These are phyloP conservation scores for Noctua fimbriata DNA, from an alignment of 2,888 invertebrate genomes.

Conservation along the genomic window DNA sequence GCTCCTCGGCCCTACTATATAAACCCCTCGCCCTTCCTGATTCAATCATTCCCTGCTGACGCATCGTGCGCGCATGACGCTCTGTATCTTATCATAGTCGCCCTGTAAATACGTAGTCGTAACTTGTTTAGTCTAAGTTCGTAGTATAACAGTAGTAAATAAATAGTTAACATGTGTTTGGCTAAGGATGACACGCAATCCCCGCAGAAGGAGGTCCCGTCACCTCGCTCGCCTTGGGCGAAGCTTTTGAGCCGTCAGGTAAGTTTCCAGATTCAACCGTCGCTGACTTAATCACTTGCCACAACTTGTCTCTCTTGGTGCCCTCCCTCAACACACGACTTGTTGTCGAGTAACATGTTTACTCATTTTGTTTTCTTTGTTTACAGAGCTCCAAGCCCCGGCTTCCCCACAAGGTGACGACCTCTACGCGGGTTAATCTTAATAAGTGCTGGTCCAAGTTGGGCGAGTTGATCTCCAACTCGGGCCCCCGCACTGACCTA, in stretches of 20 bases:
- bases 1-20: slow-evolving; percentile 79
- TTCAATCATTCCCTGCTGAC: slow-evolving; percentile 87
- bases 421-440: slow-evolving; percentile 91
- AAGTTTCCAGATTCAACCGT: slow-evolving; percentile 68
- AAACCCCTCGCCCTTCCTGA: slow-evolving; percentile 85
- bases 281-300: not conserved
- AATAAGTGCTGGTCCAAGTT: slow-evolving; percentile 92
- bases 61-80: slow-evolving; percentile 84
- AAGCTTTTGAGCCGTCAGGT: slow-evolving; percentile 90
- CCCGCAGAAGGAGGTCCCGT: slow-evolving; percentile 83
- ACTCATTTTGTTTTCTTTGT: slow-evolving; percentile 72
- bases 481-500: slow-evolving; percentile 85
- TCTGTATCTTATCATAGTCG: slow-evolving; percentile 73
- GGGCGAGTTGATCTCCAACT: slow-evolving; percentile 89
- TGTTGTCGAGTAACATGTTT: slow-evolving; percentile 25
- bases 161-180: slow-evolving; percentile 88
- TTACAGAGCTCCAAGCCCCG: slow-evolving; percentile 90
- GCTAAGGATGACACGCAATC: slow-evolving; percentile 87
- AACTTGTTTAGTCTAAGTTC: slow-evolving; percentile 79
- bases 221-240: slow-evolving; percentile 90
- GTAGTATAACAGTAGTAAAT: slow-evolving; percentile 76
- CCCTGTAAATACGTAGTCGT: slow-evolving; percentile 87
- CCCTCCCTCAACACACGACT: slow-evolving; percentile 30
- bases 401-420: slow-evolving; percentile 90
- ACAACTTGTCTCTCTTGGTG: slow-evolving; percentile 2